Evolutionary conservation across 2,797 vertebrate species (phyloP).

Genomic region (Halcyon badia): DNA sequence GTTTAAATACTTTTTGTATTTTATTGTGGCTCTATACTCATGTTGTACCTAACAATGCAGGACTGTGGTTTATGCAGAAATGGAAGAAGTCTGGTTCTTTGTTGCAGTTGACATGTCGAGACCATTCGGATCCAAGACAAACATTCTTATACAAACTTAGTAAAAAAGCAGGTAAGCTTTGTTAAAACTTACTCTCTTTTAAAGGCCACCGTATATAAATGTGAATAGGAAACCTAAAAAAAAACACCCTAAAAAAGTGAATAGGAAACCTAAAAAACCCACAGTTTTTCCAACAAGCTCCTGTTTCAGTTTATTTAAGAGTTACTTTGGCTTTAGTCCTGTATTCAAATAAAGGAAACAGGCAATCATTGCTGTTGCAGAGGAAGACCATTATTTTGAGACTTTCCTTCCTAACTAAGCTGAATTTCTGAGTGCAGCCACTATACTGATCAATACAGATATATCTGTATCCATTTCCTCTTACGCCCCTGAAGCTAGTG

Average conservation of each 20-base stretch:
- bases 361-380: background rate
- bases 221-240: background rate
- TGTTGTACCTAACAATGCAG: slow-evolving; percentile 77
- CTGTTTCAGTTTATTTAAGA: background rate
- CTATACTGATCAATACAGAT: background rate
- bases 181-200: background rate
- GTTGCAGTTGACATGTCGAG: slow-evolving; percentile 94
- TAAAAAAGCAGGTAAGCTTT: slow-evolving; percentile 93
- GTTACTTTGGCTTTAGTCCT: background rate
- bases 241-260: background rate
- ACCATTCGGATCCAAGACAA: slow-evolving; percentile 97
- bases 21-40: slow-evolving; percentile 24
- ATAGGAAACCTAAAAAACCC: background rate
- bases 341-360: background rate
- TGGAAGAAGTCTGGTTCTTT: slow-evolving; percentile 99
- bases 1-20: background rate
- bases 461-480: background rate
- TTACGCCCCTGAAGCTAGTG: background rate
- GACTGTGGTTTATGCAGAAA: slow-evolving; percentile 99
- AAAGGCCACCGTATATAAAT: background rate
- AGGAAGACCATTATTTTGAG: background rate
- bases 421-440: background rate
- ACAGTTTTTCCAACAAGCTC: background rate
- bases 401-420: background rate
- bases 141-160: slow-evolving; percentile 99